phyloP scores from a whole-genome alignment of 1,140 invertebrate genomes.

The Ceratina australensis region DNA sequence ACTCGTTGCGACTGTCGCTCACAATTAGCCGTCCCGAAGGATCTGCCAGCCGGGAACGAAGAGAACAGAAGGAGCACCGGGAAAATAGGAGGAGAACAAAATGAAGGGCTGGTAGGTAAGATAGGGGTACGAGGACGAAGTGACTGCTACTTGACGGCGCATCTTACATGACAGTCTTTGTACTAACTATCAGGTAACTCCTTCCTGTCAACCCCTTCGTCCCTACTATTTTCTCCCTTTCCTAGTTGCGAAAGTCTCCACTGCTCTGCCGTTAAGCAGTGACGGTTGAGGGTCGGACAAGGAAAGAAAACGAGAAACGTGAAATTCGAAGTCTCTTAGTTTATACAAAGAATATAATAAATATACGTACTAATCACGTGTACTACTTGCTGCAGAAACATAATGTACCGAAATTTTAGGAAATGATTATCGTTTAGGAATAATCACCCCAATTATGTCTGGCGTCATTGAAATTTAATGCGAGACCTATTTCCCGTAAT shows the following conservation, averaged over 20 bases:
- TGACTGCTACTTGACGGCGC: constrained; percentile 64
- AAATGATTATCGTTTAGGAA: too few species aligned
- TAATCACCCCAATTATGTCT: background rate
- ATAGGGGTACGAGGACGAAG: constrained; percentile 51
- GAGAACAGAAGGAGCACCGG: constrained; percentile 56
- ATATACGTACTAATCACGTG: background rate
- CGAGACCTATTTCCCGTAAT: background rate
- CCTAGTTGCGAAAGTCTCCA: constrained; percentile 38
- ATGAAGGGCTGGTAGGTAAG: constrained; percentile 47
- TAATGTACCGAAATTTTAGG: background rate
- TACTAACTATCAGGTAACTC: constrained; percentile 72
- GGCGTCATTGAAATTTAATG: background rate
- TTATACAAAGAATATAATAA: background rate
- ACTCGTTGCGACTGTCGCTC: constrained; percentile 72
- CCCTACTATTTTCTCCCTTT: constrained; percentile 40
- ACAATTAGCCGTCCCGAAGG: constrained; percentile 73
- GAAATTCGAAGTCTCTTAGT: background rate
- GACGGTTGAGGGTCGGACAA: constrained; percentile 16
- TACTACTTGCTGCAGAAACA: background rate
- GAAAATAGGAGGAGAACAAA: constrained; percentile 66
- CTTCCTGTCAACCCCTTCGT: constrained; percentile 70
- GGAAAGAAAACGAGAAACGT: constrained; percentile 29
- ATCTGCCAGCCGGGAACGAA: constrained; percentile 62
- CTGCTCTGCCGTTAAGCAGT: constrained; percentile 23
- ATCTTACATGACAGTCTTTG: constrained; percentile 72